These are phyloP conservation scores for Maccullochella peelii DNA, from an alignment of 2,113 vertebrate species.

Conservation along the genomic window DNA sequence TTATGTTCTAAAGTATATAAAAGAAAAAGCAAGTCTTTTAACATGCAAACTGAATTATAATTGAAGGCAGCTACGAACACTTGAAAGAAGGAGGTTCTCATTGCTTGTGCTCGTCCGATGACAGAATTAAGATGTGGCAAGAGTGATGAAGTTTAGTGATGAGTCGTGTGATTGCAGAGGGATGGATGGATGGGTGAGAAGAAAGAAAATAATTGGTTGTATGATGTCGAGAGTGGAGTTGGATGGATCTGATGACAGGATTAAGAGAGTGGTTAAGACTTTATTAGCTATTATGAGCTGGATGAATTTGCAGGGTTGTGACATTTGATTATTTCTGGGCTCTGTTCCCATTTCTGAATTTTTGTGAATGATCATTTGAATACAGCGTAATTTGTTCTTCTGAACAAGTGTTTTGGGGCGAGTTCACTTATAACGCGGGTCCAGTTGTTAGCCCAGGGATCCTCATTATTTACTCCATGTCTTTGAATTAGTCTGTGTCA, in stretches of 20 bases:
- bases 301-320: not conserved
- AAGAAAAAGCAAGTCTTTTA: not conserved
- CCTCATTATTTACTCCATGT: not conserved
- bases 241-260: constrained; percentile 10
- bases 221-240: not conserved
- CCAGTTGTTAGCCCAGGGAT: not conserved
- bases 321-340: constrained; percentile 3
- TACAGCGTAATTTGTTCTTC: not conserved
- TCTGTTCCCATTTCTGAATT: constrained; percentile 2
- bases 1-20: not conserved
- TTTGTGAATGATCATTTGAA: not conserved
- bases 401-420: not conserved
- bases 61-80: not conserved
- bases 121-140: not conserved
- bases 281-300: not conserved
- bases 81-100: not conserved
- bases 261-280: not conserved
- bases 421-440: not conserved
- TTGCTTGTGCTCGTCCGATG: constrained; percentile 3
- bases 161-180: not conserved
- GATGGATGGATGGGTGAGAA: not conserved
- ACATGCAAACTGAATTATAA: not conserved
- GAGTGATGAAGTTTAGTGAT: not conserved
- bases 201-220: not conserved
- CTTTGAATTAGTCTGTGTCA: not conserved